A percentile compares a stretch with the other conserved stretches of the same genome.
phyloP scores from a whole-genome alignment of 2,113 vertebrate species.

The Myiopsitta monachus region DNA sequence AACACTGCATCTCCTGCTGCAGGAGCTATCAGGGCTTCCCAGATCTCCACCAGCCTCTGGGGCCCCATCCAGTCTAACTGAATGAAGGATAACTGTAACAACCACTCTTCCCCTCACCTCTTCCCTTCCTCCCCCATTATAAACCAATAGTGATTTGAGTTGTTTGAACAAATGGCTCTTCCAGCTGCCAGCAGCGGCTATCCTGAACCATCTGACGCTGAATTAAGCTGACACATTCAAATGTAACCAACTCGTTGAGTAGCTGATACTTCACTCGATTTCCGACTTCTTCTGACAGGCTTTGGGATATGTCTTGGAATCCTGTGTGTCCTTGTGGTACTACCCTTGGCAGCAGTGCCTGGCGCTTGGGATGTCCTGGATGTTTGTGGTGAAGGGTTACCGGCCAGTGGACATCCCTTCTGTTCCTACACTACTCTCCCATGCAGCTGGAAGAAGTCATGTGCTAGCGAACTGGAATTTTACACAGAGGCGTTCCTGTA shows the following conservation, averaged over 20 bases:
- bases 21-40: constrained; percentile 67
- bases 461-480: background rate
- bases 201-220: constrained; percentile 57
- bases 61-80: constrained; percentile 53
- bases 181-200: constrained; percentile 62
- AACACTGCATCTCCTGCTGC: constrained; percentile 9
- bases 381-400: constrained; percentile 40
- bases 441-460: constrained; percentile 4
- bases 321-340: constrained; percentile 8
- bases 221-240: constrained; percentile 58
- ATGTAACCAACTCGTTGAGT: constrained; percentile 36
- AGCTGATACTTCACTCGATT: constrained; percentile 54
- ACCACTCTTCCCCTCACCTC: constrained; percentile 4
- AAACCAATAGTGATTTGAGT: constrained; percentile 70
- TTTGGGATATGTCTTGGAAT: constrained; percentile 76
- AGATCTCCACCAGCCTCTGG: constrained; percentile 59
- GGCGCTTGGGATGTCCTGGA: constrained; percentile 17
- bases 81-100: constrained; percentile 76
- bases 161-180: constrained; percentile 74
- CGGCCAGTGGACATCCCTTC: constrained; percentile 2
- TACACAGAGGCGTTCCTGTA: background rate
- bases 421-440: background rate
- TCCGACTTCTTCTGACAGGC: constrained; percentile 60
- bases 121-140: constrained; percentile 24
- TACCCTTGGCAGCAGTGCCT: constrained; percentile 39